Percentiles rank a stretch among this genome's conserved stretches.
phyloP scores from a whole-genome alignment of 2,888 invertebrate genomes.

The Cosmopolites sordidus region DNA sequence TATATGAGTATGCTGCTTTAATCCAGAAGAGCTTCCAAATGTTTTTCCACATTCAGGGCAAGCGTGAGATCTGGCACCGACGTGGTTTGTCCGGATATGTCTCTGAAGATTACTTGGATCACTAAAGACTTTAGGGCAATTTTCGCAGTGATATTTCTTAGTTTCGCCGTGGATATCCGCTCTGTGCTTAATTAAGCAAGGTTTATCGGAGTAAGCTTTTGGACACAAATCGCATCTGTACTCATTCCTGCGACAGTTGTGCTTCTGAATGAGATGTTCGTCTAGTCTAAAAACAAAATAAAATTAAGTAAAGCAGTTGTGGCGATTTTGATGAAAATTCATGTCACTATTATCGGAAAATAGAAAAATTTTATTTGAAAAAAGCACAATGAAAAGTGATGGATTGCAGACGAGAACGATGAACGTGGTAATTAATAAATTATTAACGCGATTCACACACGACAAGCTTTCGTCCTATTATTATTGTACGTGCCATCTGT shows the following conservation, averaged over 20 bases:
- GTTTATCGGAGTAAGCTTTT: slow-evolving; percentile 76
- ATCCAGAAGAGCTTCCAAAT: slow-evolving; percentile 93
- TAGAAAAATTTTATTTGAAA: no score
- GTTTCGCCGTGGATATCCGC: slow-evolving; percentile 76
- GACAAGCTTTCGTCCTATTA: slow-evolving; percentile 25
- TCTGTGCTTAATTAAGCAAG: slow-evolving; percentile 76
- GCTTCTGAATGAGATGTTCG: slow-evolving; percentile 72
- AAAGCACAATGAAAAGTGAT: slow-evolving; percentile 15
- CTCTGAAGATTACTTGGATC: slow-evolving; percentile 95
- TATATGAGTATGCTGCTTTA: slow-evolving; percentile 99
- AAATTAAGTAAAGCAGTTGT: no score
- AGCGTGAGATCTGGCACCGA: slow-evolving; percentile 92
- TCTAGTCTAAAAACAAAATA: slow-evolving; percentile 66
- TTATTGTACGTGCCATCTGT: slow-evolving; percentile 22
- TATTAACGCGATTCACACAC: slow-evolving; percentile 29
- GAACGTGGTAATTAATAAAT: slow-evolving; percentile 27
- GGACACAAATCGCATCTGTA: slow-evolving; percentile 82
- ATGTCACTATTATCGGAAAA: no score
- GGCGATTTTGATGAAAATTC: no score
- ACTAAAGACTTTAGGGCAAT: slow-evolving; percentile 88
- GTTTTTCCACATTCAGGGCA: slow-evolving; percentile 99
- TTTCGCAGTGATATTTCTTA: slow-evolving; percentile 88
- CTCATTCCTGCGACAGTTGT: slow-evolving; percentile 74
- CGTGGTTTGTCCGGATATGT: slow-evolving; percentile 93
- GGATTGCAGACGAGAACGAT: slow-evolving; percentile 23